A percentile compares a stretch with the other conserved stretches of the same genome.
Evolutionary conservation across 2,113 vertebrate species (phyloP).

Genomic region (Oxyura jamaicensis): DNA sequence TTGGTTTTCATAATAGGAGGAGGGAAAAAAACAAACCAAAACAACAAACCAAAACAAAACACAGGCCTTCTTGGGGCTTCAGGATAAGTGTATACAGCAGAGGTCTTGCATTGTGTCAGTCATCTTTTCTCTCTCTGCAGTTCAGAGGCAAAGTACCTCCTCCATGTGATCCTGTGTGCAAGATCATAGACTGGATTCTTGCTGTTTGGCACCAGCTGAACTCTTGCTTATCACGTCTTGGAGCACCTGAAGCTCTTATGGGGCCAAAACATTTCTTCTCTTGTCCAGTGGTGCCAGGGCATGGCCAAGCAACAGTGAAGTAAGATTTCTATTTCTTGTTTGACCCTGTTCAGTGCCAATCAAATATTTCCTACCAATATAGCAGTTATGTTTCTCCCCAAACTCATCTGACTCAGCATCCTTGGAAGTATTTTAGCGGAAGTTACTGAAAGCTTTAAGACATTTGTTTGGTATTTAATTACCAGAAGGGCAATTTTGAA

Average conservation of each 20-base stretch:
- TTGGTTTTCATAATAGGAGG: neutral
- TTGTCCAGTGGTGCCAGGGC: slow-evolving; percentile 86
- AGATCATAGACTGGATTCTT: slow-evolving; percentile 84
- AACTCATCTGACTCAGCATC: neutral
- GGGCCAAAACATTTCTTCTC: slow-evolving; percentile 91
- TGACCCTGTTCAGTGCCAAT: neutral
- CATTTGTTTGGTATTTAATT: neutral
- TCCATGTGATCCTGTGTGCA: slow-evolving; percentile 80
- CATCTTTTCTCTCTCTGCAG: slow-evolving; percentile 69
- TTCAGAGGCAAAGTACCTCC: slow-evolving; percentile 80
- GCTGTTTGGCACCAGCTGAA: slow-evolving; percentile 93
- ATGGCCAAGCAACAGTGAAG: slow-evolving; percentile 85
- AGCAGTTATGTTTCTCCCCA: neutral
- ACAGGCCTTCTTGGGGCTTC: neutral
- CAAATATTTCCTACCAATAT: neutral
- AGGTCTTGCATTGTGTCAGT: slow-evolving; percentile 67
- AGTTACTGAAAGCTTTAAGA: neutral
- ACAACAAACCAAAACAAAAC: neutral
- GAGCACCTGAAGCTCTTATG: slow-evolving; percentile 89
- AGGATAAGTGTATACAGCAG: neutral
- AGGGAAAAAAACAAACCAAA: neutral
- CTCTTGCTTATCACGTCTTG: slow-evolving; percentile 88
- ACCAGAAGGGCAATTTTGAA: neutral
- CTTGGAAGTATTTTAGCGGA: neutral
- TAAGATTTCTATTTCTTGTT: slow-evolving; percentile 64